Percentiles rank a stretch among this genome's conserved stretches.
phyloP scores from a whole-genome alignment of 2,888 invertebrate species.

The Drosophila meridionalis region DNA sequence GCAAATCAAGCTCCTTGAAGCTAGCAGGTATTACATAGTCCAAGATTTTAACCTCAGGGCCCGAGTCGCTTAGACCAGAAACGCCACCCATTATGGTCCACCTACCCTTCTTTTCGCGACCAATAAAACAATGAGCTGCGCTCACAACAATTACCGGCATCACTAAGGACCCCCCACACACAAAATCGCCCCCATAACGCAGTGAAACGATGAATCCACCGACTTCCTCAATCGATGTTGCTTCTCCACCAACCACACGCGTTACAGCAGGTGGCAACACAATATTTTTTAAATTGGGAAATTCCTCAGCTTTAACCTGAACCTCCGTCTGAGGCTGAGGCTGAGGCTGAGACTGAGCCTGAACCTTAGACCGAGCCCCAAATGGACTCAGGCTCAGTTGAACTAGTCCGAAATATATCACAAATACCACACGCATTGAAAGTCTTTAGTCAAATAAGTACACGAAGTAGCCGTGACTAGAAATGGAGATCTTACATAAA shows the following conservation, averaged over 20 bases:
- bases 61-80: slow-evolving; percentile 29
- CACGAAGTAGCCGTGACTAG: not conserved
- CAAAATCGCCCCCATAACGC: slow-evolving; percentile 35
- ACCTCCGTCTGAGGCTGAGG: not conserved
- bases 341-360: not conserved
- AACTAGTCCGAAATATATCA: slow-evolving; percentile 5
- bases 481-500: not conserved
- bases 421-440: slow-evolving; percentile 17
- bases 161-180: slow-evolving; percentile 63
- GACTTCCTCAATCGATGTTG: slow-evolving; percentile 47
- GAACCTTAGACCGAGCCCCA: not conserved
- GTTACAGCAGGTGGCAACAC: slow-evolving; percentile 7
- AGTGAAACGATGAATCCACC: slow-evolving; percentile 63
- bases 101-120: accelerated
- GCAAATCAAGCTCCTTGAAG: slow-evolving; percentile 25
- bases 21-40: slow-evolving; percentile 33
- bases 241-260: slow-evolving; percentile 61
- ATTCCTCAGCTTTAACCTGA: not conserved
- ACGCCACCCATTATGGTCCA: slow-evolving; percentile 57
- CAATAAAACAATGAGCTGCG: slow-evolving; percentile 61
- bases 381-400: not conserved
- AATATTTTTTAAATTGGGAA: slow-evolving; percentile 13
- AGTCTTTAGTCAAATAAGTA: not conserved
- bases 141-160: slow-evolving; percentile 46
- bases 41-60: not conserved